phyloP scores from a whole-genome alignment of 2,113 vertebrate genomes.

The Macquaria australasica region DNA sequence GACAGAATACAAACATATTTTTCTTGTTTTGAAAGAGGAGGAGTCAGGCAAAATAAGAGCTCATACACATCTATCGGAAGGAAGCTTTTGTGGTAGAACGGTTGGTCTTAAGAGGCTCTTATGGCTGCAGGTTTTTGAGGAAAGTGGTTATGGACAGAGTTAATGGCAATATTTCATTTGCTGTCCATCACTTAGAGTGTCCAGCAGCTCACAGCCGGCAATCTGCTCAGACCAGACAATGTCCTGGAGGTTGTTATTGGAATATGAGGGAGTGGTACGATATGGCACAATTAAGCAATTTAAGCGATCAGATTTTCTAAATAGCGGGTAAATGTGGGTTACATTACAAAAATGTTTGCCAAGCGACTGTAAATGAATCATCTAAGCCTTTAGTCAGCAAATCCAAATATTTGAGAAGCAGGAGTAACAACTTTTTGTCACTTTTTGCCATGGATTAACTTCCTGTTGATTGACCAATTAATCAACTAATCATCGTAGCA shows the following conservation, averaged over 20 bases:
- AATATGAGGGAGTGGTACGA: background rate
- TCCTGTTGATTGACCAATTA: background rate
- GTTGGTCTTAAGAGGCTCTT: background rate
- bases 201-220: background rate
- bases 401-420: background rate
- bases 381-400: background rate
- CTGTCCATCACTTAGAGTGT: background rate
- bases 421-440: background rate
- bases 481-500: no score
- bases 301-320: background rate
- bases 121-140: background rate
- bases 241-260: background rate
- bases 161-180: background rate
- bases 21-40: background rate
- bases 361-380: background rate
- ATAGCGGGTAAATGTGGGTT: slow-evolving; percentile 5
- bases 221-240: background rate
- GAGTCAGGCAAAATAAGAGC: background rate
- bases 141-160: background rate
- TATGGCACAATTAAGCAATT: background rate
- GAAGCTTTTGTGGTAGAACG: background rate
- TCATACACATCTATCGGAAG: background rate
- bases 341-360: background rate
- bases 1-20: background rate
- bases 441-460: background rate